Base-by-base conservation (phyloP, 53 echinoderm and acorn worm species). In the Holothuria leucospilota region DNA sequence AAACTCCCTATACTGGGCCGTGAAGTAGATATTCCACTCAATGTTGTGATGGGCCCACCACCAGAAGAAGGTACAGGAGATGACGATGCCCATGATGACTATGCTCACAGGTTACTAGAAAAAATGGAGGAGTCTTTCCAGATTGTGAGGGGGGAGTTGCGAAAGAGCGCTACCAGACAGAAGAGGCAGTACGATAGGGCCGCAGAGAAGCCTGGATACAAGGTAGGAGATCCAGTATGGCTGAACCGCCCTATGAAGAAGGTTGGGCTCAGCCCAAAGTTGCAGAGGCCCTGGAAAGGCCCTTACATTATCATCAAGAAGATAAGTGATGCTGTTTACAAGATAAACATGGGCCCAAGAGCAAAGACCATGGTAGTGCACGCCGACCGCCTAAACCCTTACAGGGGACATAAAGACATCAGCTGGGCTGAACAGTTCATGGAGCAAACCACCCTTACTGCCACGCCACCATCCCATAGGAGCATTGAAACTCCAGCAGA, bases 101-200 rank as follows among this genome's bases (percentile, higher is more conserved):
- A 72, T 69, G 88, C 71, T 8, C 62, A 71, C 13, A 46, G 26
- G 25, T 39, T 85, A 26, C 28, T 28, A 29, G 65, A 66, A 16
- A 51, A 29, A 30, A 52, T 69, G 6, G 34, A 38, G 20, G 21
- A 51, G 26, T 41, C 87, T 25, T 65, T 77, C 30, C 39, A 81
- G 51, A 41, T 70, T 3, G 81, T 69, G 65, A 40, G 70, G 68
- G 61, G 68, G 16, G 62, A 49, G 9, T 59, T 29, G 9, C 9
- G 40, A 28, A 87, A 42, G 40, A 29, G 39, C 13, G 73, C 82
- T 20, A 69, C 34, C 18, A 53, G 30, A 51, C 84, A 34, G 34
- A 89, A 51, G 83, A 89, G 46, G 51, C 83, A 75, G n/a, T 89
- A 89, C 29, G 89, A 89, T 16, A 84, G 75, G n/a, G 58, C 64